Base-by-base conservation (phyloP, 2,888 invertebrate genomes). In the Chloroclysta siterata region DNA sequence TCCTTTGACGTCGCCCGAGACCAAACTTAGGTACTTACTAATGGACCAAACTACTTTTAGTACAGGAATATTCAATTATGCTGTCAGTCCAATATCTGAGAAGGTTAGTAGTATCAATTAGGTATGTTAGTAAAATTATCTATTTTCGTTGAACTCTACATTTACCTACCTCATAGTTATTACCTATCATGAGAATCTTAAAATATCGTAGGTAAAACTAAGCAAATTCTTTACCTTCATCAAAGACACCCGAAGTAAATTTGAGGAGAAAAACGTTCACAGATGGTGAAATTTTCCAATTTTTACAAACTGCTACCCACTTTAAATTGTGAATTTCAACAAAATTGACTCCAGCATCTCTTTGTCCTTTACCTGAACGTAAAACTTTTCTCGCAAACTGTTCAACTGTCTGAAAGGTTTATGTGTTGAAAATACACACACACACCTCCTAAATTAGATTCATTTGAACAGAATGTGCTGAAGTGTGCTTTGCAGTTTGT, bases 331-430 rank as follows among this genome's bases (percentile, higher is more conserved):
- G 50, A 57, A 48, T 56, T 62, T 60, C 28, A 28, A 15, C 33
- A 53, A 53, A 56, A 54, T 61, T 57, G 47, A 28, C 60, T 48
- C 51, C 53, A 57, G 53, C 51, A 13, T 52, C 41, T 47, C 44
- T 53, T 53, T 57, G 48, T 60, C 48, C 47, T 48, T 61, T 51
- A 61, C 58, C 61, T 61, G 61, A 15, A 17, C 53, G 51, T 61
- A 65, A 57, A 65, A 57, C 28, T 60, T 57, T 64, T 56, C 28
- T 22, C 39, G 39, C 59, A 56, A 57, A 61, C 60, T 46, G 61
- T 61, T 58, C 61, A 55, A 61, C 58, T 58, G 58, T 61, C 61
- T 61, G 65, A 65, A 61, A 61, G 57, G 61, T 65, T 61, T 65
- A 65, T 61, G 52, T 39, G 58, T 61, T 54, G 65, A 65, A 65